Percentiles rank a stretch among this genome's conserved stretches.
phyloP scores from a whole-genome alignment of 2,113 vertebrate species.

The Anthoscopus minutus region DNA sequence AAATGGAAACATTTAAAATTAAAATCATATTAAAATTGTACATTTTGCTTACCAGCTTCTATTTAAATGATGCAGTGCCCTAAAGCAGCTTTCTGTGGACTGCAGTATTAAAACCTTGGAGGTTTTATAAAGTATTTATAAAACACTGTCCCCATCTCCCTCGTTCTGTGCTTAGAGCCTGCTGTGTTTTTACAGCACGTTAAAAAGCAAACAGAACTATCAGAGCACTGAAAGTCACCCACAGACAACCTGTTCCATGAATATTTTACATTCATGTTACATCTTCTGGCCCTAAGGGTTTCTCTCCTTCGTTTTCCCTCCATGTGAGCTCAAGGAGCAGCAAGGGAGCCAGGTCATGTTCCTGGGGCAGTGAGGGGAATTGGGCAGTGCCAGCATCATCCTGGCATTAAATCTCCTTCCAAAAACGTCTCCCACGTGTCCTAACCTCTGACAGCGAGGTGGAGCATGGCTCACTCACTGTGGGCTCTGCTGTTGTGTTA shows the following conservation, averaged over 20 bases:
- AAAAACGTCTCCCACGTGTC: not conserved
- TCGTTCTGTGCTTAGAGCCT: not conserved
- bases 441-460: not conserved
- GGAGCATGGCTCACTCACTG: not conserved
- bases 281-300: not conserved
- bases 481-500: not conserved
- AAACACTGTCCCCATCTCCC: not conserved
- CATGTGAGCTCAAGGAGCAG: not conserved
- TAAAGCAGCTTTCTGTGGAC: not conserved
- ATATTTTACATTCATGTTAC: not conserved
- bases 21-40: not conserved
- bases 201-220: not conserved
- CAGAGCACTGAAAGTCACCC: not conserved
- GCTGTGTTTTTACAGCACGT: not conserved
- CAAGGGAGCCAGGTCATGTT: not conserved
- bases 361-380: not conserved
- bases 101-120: not conserved
- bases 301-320: not conserved
- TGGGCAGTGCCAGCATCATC: not conserved
- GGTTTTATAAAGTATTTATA: not conserved
- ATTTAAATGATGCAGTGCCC: not conserved
- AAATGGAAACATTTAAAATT: not conserved
- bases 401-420: not conserved
- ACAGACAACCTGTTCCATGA: constrained; percentile 45
- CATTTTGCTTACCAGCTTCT: not conserved